Evolutionary conservation across 2,888 invertebrate genomes (phyloP), one percentile per base, ranked within the genome.

Genomic region (Malacosoma neustria): DNA sequence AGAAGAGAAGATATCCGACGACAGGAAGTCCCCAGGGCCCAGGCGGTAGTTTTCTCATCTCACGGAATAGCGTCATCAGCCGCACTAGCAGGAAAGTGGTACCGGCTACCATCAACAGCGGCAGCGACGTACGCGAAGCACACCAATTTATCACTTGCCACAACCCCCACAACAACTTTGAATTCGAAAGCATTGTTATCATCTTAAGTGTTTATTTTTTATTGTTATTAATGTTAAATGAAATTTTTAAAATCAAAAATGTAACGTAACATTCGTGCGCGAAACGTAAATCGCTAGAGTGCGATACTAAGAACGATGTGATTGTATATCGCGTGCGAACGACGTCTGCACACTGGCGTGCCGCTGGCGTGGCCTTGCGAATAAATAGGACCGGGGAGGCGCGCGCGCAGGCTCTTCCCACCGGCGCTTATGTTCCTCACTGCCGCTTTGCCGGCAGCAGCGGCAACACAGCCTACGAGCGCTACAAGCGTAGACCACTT

Each of bases 21-120:
- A 96, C 84, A 12, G 96, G 96, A 3, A 94, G 81, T 2, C 96
- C 95, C 92, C 93, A 93, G 2, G 96, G 96, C 2, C 96, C 96
- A 1, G 96, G 96, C 0, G 96, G 96, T 50, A 95, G 77, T 48
- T 87, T 72, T 43, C 72, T 72, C 46, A 71, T 52, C 51, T 80
- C 75, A 12, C 66, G 69, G 45, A 89, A 49, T 51, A 87, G 76
- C 46, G 69, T 57, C 48, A 82, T 49, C 61, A 91, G 79, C 43
- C 62, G 58, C 49, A 87, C 79, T 38, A 72, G 67, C 57, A 90
- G 56, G 52, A 87, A 79, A 45, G 77, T 87, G 45, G 69, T 70
- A 58, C 87, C 85, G 35, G 61, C 66, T 41, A 86, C 75, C 47
- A 87, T 56, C 57, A 90, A 66, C 49, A 89, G 61, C 45, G 75